A percentile compares a stretch with the other conserved stretches of the same genome.
Conservation (phyloP, 2,888 invertebrate species). For the Odontothrips loti region DNA sequence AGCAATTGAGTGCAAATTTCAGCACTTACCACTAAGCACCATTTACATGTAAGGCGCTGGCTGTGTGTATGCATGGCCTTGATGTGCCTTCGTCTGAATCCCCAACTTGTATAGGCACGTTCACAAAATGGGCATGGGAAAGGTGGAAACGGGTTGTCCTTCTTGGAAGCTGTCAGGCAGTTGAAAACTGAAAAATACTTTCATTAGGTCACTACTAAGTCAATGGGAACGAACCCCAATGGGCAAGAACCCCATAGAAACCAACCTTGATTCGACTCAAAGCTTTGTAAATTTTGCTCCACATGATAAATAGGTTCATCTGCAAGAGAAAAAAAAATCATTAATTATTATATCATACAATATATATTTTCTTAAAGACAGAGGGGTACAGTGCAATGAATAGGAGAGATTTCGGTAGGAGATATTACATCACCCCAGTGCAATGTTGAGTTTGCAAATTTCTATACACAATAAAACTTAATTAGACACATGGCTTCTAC, state of each 20-base stretch:
- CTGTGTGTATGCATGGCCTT: conserved; percentile 57
- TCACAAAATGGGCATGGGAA: conserved; percentile 63
- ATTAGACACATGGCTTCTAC: too few species aligned
- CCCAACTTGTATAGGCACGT: conserved; percentile 61
- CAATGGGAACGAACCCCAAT: background rate
- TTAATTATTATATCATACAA: background rate
- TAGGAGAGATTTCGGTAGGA: too few species aligned
- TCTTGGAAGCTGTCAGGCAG: background rate
- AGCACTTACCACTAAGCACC: conserved; percentile 39
- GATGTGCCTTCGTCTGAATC: conserved; percentile 59
- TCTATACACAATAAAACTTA: too few species aligned
- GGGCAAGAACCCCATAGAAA: background rate
- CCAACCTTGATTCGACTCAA: background rate
- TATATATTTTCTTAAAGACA: background rate
- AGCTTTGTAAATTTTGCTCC: conserved; percentile 1
- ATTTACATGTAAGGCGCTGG: conserved; percentile 40
- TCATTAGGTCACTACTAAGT: background rate
- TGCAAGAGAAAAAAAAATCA: background rate
- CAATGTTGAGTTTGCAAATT: too few species aligned
- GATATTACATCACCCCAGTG: too few species aligned
- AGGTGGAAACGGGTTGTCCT: conserved; percentile 44
- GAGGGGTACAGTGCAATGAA: too few species aligned
- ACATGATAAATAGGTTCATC: background rate
- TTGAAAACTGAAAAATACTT: background rate
- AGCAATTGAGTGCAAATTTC: background rate